Evolutionary conservation across 2,113 vertebrate species (phyloP).

Genomic region (Callocephalon fimbriatum): DNA sequence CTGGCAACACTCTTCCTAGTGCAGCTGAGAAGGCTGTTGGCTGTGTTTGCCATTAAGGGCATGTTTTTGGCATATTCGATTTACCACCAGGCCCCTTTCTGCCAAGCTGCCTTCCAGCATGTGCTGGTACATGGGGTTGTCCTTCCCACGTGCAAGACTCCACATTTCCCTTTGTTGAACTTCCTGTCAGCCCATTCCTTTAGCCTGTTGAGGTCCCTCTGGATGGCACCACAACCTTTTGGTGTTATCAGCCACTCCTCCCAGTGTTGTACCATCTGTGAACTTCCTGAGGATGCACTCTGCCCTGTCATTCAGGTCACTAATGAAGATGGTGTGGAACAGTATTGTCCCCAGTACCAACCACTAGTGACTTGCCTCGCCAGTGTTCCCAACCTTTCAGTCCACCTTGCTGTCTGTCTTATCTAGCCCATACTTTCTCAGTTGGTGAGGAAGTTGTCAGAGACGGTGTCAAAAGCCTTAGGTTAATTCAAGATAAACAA

Average conservation of each 20-base stretch:
- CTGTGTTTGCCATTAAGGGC: neutral
- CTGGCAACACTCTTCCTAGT: neutral
- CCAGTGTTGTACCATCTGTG: neutral
- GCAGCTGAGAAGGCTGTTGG: neutral
- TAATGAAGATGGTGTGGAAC: neutral
- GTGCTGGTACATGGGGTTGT: neutral
- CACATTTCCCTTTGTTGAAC: neutral
- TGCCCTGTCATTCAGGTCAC: neutral
- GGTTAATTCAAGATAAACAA: neutral
- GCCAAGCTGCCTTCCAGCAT: neutral
- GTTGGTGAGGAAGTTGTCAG: neutral
- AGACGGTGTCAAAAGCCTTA: neutral
- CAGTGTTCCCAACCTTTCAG: neutral
- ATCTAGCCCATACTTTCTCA: neutral
- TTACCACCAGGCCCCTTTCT: neutral
- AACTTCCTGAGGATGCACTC: neutral
- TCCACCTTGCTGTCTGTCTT: neutral
- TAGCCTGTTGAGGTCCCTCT: neutral
- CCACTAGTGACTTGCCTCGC: neutral
- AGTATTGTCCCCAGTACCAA: neutral
- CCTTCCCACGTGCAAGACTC: neutral
- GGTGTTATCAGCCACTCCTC: neutral
- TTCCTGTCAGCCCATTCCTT: neutral
- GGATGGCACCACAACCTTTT: neutral
- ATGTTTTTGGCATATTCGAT: neutral